Evolutionary conservation across 2,888 invertebrate genomes (phyloP), one percentile per base, ranked within the genome.

Genomic region (Calameuta filiformis): DNA sequence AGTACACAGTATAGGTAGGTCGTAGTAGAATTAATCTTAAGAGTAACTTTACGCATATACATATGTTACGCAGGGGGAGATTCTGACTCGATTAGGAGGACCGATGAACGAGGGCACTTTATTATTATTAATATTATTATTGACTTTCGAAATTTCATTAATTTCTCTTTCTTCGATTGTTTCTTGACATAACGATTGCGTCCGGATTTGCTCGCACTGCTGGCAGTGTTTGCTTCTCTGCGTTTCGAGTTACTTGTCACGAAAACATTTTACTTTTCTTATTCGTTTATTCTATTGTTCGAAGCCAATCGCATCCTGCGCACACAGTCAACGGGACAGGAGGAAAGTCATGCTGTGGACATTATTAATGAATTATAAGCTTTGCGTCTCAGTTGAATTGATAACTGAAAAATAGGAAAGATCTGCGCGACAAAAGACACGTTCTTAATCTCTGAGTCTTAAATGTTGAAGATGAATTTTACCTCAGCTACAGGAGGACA

Each of bases 151-250:
- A 23, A 23, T 23, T 56, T 56, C 56, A 56, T 56, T 15, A 56
- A 56, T 56, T 56, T 56, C 56, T 23, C 15, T 40, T 15, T 56
- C 56, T 56, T 56, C 56, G 9, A 9, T 56, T 56, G 9, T 23
- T 15, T 56, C 9, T 56, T 23, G 15, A 56, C 23, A 2, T 23
- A 56, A 56, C 56, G 23, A 0, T 56, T 56, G 9, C 23, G 56
- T 56, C 23, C 2, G 56, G 76, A 79, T 81, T 84, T 86, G 84
- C 81, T 83, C 84, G 84, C 87, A 89, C 88, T 90, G 89, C 89
- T 89, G 89, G 89, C 88, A 86, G 89, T 89, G 88, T 87, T 82
- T 69, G 34, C 79, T 79, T 81, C 80, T 79, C 78, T 79, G 76
- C 78, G 69, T 78, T 75, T 31, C 73, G 35, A 73, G 73, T 56